phyloP scores from a whole-genome alignment of 1,140 invertebrate species.

The Drosophila pseudoananassae region DNA sequence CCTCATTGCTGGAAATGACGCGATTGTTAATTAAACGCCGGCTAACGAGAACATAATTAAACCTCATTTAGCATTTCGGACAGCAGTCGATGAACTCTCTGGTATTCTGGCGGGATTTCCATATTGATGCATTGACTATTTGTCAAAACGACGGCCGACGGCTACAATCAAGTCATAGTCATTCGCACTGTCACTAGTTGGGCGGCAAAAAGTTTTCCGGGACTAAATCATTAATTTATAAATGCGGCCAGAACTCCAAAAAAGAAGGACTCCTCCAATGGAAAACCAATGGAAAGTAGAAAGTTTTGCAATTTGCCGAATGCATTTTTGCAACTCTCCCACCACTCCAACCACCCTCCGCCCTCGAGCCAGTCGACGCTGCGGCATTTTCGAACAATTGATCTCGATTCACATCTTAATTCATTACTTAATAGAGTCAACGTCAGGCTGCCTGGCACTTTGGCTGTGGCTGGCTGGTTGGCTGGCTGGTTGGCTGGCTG shows the following conservation, averaged over 20 bases:
- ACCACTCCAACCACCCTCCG: not conserved
- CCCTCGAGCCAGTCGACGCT: constrained; percentile 21
- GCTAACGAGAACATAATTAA: constrained; percentile 46
- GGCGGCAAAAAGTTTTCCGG: constrained; percentile 37
- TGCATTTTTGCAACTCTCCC: constrained; percentile 44
- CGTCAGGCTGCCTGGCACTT: constrained; percentile 16
- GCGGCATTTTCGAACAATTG: constrained; percentile 72
- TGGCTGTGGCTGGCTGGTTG: constrained; percentile 2
- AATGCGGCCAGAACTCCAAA: constrained; percentile 42
- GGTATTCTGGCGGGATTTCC: constrained; percentile 10
- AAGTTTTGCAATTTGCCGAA: constrained; percentile 71
- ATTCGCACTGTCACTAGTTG: constrained; percentile 6
- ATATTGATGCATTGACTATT: constrained; percentile 29
- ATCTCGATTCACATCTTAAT: constrained; percentile 76
- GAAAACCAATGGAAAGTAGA: constrained; percentile 63
- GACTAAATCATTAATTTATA: constrained; percentile 68
- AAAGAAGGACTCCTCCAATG: constrained; percentile 2
- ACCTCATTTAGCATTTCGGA: constrained; percentile 44
- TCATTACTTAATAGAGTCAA: constrained; percentile 75
- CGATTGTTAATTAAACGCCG: constrained; percentile 52
- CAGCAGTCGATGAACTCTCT: constrained; percentile 21
- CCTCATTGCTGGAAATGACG: constrained; percentile 36
- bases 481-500: not conserved
- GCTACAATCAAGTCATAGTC: constrained; percentile 5
- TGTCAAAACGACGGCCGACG: constrained; percentile 14